Conservation (phyloP, 2,113 vertebrate species). For the Micronisus gabar region DNA sequence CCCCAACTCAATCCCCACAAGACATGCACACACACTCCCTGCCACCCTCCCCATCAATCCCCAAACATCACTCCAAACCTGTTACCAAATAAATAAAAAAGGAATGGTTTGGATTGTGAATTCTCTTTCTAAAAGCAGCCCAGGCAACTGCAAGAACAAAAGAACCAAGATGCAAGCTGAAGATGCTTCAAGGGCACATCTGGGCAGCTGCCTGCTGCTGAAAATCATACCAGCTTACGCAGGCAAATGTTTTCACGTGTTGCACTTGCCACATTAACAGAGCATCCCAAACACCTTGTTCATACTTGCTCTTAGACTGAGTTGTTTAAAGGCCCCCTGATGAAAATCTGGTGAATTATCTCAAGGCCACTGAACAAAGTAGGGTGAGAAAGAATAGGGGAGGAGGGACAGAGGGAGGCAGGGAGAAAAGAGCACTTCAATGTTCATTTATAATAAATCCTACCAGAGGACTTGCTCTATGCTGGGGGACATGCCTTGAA, state of each 20-base stretch:
- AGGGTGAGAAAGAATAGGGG: neutral
- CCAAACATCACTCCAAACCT: neutral
- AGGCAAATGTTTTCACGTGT: neutral
- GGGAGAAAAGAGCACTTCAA: neutral
- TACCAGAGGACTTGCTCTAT: neutral
- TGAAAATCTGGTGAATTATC: neutral
- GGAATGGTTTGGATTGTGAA: neutral
- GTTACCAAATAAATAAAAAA: neutral
- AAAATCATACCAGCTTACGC: neutral
- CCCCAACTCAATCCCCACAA: neutral
- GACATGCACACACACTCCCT: neutral
- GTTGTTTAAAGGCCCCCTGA: neutral
- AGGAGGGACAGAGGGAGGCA: neutral
- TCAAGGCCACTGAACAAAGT: neutral
- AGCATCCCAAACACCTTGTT: neutral
- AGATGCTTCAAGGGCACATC: conserved; percentile 42
- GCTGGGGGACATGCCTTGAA: neutral
- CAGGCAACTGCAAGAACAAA: neutral
- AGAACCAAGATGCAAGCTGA: neutral
- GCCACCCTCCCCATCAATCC: neutral
- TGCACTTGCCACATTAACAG: neutral
- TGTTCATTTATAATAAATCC: neutral
- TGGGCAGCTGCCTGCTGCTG: conserved; percentile 10
- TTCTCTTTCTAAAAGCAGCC: neutral
- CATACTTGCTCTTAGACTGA: neutral